Evolutionary conservation across 1,140 invertebrate species (phyloP).

Genomic region (Aphelenchoides fujianensis): DNA sequence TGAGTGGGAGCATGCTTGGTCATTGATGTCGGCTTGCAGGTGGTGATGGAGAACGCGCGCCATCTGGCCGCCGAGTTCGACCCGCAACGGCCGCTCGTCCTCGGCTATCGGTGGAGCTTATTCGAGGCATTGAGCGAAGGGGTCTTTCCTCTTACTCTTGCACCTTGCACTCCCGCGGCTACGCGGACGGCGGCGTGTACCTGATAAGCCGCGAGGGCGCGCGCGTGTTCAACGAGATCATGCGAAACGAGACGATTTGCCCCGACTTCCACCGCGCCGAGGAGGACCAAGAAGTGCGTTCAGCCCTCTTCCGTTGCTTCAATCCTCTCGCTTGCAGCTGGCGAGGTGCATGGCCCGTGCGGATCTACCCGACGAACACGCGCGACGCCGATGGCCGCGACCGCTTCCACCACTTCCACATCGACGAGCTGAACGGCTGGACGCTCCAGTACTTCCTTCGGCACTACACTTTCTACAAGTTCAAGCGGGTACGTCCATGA

Average conservation of each 20-base stretch:
- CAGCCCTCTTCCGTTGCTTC: background rate
- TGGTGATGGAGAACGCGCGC: slow-evolving; percentile 24
- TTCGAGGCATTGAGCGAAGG: no score
- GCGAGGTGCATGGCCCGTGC: slow-evolving; percentile 15
- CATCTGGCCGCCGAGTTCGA: slow-evolving; percentile 1
- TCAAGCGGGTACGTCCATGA: slow-evolving; percentile 1
- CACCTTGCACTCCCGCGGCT: no score
- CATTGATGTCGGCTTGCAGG: no score
- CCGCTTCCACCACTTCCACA: slow-evolving; percentile 27
- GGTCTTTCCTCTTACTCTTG: no score
- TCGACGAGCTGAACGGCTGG: slow-evolving; percentile 2
- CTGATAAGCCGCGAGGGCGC: background rate
- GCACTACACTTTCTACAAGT: slow-evolving; percentile 8
- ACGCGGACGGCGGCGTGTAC: slow-evolving; percentile 22
- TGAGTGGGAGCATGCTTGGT: no score
- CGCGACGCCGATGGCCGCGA: slow-evolving; percentile 15
- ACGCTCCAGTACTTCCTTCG: background rate
- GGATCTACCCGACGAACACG: slow-evolving; percentile 15
- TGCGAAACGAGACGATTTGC: slow-evolving; percentile 15
- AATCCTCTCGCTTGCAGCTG: background rate
- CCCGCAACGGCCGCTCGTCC: slow-evolving; percentile 1
- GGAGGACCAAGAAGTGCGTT: slow-evolving; percentile 22
- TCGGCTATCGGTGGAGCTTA: slow-evolving; percentile 24
- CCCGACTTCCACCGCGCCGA: slow-evolving; percentile 28
- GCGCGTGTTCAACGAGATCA: slow-evolving; percentile 4